These are phyloP conservation scores for Diphyllodes magnificus DNA, from an alignment of 2,113 vertebrate species.

Conservation along the genomic window DNA sequence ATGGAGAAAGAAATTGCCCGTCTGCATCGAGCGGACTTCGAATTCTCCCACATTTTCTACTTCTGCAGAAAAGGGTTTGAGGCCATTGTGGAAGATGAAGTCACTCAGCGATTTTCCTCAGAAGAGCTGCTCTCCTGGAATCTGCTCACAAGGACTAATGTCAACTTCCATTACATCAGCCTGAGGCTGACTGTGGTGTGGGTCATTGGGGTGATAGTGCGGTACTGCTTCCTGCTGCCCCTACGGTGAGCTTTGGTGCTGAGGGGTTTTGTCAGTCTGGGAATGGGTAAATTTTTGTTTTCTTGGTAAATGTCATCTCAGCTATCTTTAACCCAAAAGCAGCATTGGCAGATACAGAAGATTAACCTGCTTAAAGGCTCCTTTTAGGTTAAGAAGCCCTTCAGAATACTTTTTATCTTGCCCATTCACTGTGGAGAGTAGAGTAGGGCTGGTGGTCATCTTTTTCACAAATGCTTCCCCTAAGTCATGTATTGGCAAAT, in stretches of 20 bases:
- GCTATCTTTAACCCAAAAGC: background rate
- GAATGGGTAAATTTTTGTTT: accelerated
- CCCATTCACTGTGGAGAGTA: background rate
- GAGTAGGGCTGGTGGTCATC: background rate
- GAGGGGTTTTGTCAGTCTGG: background rate
- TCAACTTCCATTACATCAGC: slow-evolving; percentile 92
- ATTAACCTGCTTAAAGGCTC: background rate
- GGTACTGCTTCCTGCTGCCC: slow-evolving; percentile 88
- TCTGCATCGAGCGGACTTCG: slow-evolving; percentile 77
- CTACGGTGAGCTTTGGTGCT: slow-evolving; percentile 77
- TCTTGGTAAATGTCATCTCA: background rate
- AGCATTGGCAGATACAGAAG: background rate
- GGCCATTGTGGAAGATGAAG: slow-evolving; percentile 92
- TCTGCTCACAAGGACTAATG: slow-evolving; percentile 94
- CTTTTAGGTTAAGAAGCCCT: background rate
- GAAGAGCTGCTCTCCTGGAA: slow-evolving; percentile 96
- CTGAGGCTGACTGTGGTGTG: slow-evolving; percentile 85
- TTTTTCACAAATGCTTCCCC: background rate
- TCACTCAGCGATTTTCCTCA: slow-evolving; percentile 94
- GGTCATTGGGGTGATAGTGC: slow-evolving; percentile 86
- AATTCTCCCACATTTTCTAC: slow-evolving; percentile 86
- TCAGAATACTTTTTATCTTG: background rate
- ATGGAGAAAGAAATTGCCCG: slow-evolving; percentile 87
- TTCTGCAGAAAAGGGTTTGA: slow-evolving; percentile 91
- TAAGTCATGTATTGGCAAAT: background rate